Conservation (phyloP, 1,140 invertebrate species). For the Drosophila asahinai region DNA sequence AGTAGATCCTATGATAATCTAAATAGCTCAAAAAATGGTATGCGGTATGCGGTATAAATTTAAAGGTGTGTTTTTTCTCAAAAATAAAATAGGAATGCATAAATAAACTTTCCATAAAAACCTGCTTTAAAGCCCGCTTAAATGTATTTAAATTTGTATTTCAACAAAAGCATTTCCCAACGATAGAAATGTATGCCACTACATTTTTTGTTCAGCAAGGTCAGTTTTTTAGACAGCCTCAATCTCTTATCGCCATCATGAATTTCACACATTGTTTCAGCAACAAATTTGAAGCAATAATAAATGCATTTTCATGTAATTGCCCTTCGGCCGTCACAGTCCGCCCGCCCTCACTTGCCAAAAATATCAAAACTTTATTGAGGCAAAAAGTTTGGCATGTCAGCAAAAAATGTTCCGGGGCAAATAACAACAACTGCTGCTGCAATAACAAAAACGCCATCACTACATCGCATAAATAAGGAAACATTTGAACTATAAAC, state of each 20-base stretch:
- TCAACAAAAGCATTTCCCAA: background rate
- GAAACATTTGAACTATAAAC: slow-evolving; percentile 66
- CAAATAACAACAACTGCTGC: slow-evolving; percentile 20
- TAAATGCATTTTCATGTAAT: slow-evolving; percentile 80
- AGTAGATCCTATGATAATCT: background rate
- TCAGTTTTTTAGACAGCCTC: slow-evolving; percentile 15
- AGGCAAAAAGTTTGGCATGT: slow-evolving; percentile 77
- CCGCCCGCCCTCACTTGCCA: slow-evolving; percentile 18
- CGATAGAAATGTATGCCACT: background rate
- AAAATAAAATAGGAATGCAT: background rate
- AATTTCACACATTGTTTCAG: slow-evolving; percentile 45
- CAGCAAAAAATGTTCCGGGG: slow-evolving; percentile 69
- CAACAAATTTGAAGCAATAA: slow-evolving; percentile 61
- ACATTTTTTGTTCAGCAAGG: slow-evolving; percentile 8
- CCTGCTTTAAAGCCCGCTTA: accelerated
- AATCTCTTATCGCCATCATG: slow-evolving; percentile 10
- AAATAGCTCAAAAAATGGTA: background rate
- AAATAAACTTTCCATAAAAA: background rate
- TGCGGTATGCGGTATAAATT: background rate
- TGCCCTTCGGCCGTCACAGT: slow-evolving; percentile 27
- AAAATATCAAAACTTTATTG: slow-evolving; percentile 76
- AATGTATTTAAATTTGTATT: slow-evolving; percentile 6
- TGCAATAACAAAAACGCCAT: slow-evolving; percentile 31
- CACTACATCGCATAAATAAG: slow-evolving; percentile 74
- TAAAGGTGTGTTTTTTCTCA: too few species aligned